phyloP scores from a whole-genome alignment of 2,888 invertebrate species.

The Eupithecia pulchellata region DNA sequence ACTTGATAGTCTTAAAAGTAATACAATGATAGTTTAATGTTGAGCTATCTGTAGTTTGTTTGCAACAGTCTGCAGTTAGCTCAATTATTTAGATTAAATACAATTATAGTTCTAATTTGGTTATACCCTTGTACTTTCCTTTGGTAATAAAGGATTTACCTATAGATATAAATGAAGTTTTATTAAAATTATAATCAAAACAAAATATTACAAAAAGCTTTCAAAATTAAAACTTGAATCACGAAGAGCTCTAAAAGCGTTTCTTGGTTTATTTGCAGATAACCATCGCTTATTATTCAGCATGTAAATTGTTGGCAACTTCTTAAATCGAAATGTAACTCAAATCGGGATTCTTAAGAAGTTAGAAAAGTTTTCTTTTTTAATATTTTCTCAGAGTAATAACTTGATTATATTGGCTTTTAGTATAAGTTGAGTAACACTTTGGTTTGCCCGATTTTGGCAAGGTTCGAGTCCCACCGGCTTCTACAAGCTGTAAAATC shows the following conservation, averaged over 20 bases:
- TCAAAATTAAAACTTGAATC: constrained; percentile 39
- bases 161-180: neutral
- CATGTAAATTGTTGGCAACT: constrained; percentile 77
- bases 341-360: constrained; percentile 46
- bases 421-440: neutral
- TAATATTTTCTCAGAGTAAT: constrained; percentile 30
- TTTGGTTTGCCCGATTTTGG: neutral
- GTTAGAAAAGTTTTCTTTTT: constrained; percentile 44
- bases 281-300: constrained; percentile 72
- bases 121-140: too few species aligned
- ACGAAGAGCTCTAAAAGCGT: constrained; percentile 47
- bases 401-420: neutral
- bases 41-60: too few species aligned
- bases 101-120: too few species aligned
- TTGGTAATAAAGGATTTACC: too few species aligned
- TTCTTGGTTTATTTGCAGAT: constrained; percentile 66
- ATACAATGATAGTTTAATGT: neutral
- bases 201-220: constrained; percentile 41
- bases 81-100: too few species aligned
- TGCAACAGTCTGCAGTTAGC: too few species aligned
- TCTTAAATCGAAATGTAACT: constrained; percentile 70
- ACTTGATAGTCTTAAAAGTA: too few species aligned
- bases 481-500: neutral
- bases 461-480: neutral
- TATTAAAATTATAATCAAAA: constrained; percentile 14